Percentiles rank a stretch among this genome's conserved stretches.
Evolutionary conservation across 1,140 invertebrate species (phyloP).

Genomic region (Pristionchus pacificus): DNA sequence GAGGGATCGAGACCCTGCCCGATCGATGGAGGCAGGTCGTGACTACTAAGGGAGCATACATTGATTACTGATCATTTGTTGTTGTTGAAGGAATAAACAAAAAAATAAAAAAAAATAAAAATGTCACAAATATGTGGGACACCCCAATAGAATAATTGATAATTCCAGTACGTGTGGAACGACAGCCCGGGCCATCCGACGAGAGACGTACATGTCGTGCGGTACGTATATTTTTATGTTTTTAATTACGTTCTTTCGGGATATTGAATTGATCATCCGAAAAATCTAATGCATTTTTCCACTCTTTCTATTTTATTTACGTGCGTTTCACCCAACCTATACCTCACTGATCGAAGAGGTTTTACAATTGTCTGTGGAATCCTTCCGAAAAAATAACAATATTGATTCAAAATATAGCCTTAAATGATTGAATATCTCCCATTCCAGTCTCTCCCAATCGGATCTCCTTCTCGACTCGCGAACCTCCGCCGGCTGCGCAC

Average conservation of each 20-base stretch:
- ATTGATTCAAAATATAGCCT: too few relatives aligned
- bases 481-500: constrained; percentile 9
- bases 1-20: too few relatives aligned
- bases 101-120: too few relatives aligned
- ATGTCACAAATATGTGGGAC: too few relatives aligned
- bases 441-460: neutral
- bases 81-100: too few relatives aligned
- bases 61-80: too few relatives aligned
- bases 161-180: constrained; percentile 31
- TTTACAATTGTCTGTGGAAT: neutral
- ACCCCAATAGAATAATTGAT: too few relatives aligned
- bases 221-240: too few relatives aligned
- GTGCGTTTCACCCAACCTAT: neutral
- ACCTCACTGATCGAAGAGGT: neutral
- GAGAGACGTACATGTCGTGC: constrained; percentile 24
- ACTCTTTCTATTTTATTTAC: neutral
- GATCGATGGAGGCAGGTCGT: too few relatives aligned
- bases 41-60: too few relatives aligned
- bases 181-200: constrained; percentile 31
- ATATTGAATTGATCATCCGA: neutral
- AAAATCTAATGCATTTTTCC: neutral
- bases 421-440: neutral
- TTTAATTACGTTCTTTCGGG: too few relatives aligned
- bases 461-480: neutral
- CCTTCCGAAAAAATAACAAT: too few relatives aligned